These are phyloP conservation scores for Scaptomyza parva DNA, from an alignment of 2,888 invertebrate species.

Conservation along the genomic window DNA sequence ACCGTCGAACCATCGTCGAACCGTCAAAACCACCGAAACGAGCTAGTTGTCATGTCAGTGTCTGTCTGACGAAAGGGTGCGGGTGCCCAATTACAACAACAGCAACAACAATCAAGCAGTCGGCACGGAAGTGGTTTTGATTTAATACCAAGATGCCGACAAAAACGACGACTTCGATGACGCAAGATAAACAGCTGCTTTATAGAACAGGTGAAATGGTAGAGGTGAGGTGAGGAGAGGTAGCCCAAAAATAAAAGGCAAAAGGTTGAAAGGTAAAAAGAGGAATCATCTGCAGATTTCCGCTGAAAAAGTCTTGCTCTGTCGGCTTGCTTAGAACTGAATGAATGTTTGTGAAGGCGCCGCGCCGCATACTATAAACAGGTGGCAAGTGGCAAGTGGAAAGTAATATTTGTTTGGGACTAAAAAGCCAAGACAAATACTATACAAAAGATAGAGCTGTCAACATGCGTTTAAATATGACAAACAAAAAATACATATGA, in stretches of 20 bases:
- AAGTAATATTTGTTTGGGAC: conserved; percentile 11
- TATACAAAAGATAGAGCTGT: conserved; percentile 4
- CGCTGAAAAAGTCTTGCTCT: conserved; percentile 27
- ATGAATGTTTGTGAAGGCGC: conserved; percentile 10
- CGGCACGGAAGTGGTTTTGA: conserved; percentile 75
- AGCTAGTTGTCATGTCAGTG: conserved; percentile 21
- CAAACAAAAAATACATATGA: not conserved
- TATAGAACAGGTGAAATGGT: conserved; percentile 62
- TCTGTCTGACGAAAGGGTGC: conserved; percentile 45
- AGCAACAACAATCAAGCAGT: conserved; percentile 33
- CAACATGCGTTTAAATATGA: conserved; percentile 4
- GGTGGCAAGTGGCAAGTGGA: conserved; percentile 45
- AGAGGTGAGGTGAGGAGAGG: conserved; percentile 71
- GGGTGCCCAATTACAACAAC: conserved; percentile 45
- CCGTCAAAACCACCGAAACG: conserved; percentile 7
- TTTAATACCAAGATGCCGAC: conserved; percentile 64
- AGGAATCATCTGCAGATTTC: not conserved
- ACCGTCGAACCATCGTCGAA: not conserved
- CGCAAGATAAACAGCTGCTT: conserved; percentile 65
- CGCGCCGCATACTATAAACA: too few species aligned
- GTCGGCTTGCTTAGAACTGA: conserved; percentile 44
- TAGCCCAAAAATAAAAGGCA: conserved; percentile 22
- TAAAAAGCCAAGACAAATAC: not conserved
- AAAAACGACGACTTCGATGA: conserved; percentile 25
- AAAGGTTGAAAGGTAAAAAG: not conserved